Conservation (phyloP, 1,140 invertebrate genomes). For the Nebria ingens region DNA sequence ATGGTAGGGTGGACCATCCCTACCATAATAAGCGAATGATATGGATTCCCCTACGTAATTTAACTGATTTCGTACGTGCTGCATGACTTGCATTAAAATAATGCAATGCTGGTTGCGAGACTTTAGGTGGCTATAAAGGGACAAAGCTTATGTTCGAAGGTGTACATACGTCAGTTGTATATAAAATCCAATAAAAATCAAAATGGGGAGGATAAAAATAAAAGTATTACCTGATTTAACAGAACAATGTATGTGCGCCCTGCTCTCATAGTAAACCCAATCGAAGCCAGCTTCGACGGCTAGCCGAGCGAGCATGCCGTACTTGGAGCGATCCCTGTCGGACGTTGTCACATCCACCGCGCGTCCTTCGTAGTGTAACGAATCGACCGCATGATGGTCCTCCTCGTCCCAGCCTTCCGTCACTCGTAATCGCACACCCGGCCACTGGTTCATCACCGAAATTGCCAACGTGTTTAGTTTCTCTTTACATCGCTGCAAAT, state of each 20-base stretch:
- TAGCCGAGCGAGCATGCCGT: conserved; percentile 90
- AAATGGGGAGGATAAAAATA: too few species aligned
- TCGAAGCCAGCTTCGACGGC: conserved; percentile 96
- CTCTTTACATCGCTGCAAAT: conserved; percentile 84
- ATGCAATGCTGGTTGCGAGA: too few species aligned
- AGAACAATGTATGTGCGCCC: conserved; percentile 92
- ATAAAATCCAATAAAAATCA: too few species aligned
- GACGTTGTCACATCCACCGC: conserved; percentile 93
- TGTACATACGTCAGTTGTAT: too few species aligned
- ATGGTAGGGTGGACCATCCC: too few species aligned
- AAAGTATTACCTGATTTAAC: conserved; percentile 98
- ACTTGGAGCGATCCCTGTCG: conserved; percentile 83
- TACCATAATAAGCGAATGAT: too few species aligned
- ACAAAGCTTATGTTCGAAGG: too few species aligned
- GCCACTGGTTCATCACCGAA: conserved; percentile 97
- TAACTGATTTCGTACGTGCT: too few species aligned
- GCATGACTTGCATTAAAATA: too few species aligned
- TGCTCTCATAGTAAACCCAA: conserved; percentile 95
- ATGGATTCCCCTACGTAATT: too few species aligned
- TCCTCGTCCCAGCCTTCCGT: conserved; percentile 94
- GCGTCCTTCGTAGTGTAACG: conserved; percentile 90
- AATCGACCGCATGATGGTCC: conserved; percentile 62
- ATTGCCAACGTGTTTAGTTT: conserved; percentile 90
- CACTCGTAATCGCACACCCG: conserved; percentile 80
- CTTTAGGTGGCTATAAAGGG: too few species aligned